Evolutionary conservation across 1,140 invertebrate species (phyloP).

Genomic region (Melitaea cinxia): DNA sequence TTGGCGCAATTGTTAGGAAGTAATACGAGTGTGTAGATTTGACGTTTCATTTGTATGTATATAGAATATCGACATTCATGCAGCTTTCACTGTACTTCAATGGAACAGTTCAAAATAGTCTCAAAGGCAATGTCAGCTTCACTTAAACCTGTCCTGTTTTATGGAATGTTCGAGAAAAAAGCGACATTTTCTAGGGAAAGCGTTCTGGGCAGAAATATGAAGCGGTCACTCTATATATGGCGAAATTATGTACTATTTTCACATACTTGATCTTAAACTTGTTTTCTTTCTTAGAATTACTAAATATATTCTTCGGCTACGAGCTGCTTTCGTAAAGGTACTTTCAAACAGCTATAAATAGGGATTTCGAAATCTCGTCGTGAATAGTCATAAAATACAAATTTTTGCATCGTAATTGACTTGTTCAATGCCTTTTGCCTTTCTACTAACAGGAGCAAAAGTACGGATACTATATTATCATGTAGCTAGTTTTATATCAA

Average conservation of each 20-base stretch:
- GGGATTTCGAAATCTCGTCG: not conserved
- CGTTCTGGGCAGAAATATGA: slow-evolving; percentile 2
- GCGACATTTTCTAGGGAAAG: slow-evolving; percentile 1
- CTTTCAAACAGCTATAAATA: slow-evolving; percentile 1
- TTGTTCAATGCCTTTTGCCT: no score
- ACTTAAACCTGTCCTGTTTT: not conserved
- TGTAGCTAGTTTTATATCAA: no score
- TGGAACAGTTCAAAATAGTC: not conserved
- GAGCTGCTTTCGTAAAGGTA: not conserved
- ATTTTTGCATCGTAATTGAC: no score
- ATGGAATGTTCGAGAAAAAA: slow-evolving; percentile 2
- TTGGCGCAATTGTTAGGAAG: no score
- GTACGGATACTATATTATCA: no score
- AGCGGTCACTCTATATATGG: not conserved
- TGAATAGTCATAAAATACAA: no score
- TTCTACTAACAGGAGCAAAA: no score
- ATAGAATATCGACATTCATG: no score
- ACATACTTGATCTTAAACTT: not conserved
- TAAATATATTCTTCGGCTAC: not conserved
- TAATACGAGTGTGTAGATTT: no score
- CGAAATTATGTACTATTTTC: slow-evolving; percentile 1
- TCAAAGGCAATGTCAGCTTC: not conserved
- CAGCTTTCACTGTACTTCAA: not conserved
- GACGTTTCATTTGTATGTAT: no score
- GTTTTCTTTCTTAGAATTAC: slow-evolving; percentile 1